These are phyloP conservation scores for Apodemia zela DNA, from an alignment of 2,888 invertebrate genomes.

Conservation along the genomic window DNA sequence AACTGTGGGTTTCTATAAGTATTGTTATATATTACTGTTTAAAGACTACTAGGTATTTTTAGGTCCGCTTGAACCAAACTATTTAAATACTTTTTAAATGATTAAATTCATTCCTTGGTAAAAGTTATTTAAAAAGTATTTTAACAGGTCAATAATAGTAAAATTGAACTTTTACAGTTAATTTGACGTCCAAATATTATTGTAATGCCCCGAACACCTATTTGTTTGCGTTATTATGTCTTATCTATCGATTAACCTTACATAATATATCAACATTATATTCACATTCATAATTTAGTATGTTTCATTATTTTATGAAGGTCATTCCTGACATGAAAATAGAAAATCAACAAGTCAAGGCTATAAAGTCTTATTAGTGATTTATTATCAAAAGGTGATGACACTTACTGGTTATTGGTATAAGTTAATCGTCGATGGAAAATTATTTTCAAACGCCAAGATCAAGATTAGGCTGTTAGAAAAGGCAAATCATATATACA, in stretches of 20 bases:
- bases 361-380: background rate
- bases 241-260: background rate
- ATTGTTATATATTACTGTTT: no score
- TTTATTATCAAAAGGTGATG: background rate
- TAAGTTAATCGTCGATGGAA: background rate
- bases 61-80: no score
- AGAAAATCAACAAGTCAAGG: constrained; percentile 19
- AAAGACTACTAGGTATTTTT: no score
- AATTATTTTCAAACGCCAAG: background rate
- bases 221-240: background rate
- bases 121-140: no score
- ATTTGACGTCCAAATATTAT: no score
- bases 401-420: background rate
- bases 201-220: background rate
- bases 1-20: no score
- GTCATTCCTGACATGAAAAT: constrained; percentile 7
- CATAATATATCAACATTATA: background rate
- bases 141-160: no score
- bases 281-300: background rate
- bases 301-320: constrained; percentile 18
- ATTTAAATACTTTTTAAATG: no score
- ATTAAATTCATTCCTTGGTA: no score
- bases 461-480: background rate
- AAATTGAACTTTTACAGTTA: no score
- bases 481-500: background rate